Evolutionary conservation across 1,140 invertebrate species (phyloP), one percentile per base, ranked within the genome.

Genomic region (Eriocheir sinensis): DNA sequence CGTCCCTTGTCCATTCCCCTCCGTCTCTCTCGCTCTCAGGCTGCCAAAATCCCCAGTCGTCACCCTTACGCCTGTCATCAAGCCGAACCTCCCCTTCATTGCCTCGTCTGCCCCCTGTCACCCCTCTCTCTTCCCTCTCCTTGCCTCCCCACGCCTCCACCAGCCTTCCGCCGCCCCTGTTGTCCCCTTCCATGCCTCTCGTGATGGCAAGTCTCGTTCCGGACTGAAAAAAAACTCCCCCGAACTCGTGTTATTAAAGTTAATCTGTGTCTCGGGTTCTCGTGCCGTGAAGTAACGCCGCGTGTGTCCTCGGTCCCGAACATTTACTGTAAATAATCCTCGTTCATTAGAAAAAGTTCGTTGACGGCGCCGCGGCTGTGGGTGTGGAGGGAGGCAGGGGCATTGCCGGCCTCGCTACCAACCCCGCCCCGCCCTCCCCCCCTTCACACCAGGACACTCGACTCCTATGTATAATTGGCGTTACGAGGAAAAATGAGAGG

Each of bases 401-500:
- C n/a, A n/a, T n/a, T n/a, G n/a, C n/a, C n/a, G n/a, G n/a, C n/a
- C n/a, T n/a, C n/a, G n/a, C n/a, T n/a, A n/a, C n/a, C n/a, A n/a
- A 27, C 53, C 9, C 53, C 53, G 53, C n/a, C 60, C 21, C 60
- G 27, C 27, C n/a, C 48, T 53, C 48, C 21, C 48, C 21, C 48
- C 21, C 48, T 53, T 21, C 21, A 9, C 9, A 2, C 2, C 48
- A n/a, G 27, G 60, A 72, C 17, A 21, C n/a, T 27, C 60, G 21
- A 72, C 60, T 72, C 27, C 6, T n/a, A 72, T n/a, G n/a, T 72
- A 72, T 72, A 72, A 72, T 72, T n/a, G 17, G 60, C 27, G 60
- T n/a, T 72, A 72, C 60, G 60, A 72, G 60, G 60, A n/a, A 72
- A n/a, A 72, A 72, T 72, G 60, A 72, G 27, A 53, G 48, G 48